phyloP scores from a whole-genome alignment of 2,888 invertebrate species.

The Noctua janthe region DNA sequence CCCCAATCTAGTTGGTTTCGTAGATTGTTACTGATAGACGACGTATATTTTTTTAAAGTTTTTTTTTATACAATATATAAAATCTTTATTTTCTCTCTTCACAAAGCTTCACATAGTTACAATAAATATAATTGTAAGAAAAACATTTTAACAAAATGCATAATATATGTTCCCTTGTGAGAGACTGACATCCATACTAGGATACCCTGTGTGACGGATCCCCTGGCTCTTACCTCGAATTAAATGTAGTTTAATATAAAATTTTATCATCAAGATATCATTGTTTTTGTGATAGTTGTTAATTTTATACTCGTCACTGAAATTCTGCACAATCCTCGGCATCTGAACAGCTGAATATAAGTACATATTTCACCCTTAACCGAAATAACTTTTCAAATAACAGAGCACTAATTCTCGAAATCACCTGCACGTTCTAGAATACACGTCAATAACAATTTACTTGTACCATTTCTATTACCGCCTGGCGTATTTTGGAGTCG shows the following conservation, averaged over 20 bases:
- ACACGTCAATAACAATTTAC: slow-evolving; percentile 80
- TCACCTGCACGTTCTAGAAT: slow-evolving; percentile 56
- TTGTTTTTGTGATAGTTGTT: too few relatives aligned
- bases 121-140: too few relatives aligned
- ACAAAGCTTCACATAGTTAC: too few relatives aligned
- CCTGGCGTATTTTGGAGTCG: slow-evolving; percentile 69
- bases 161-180: not conserved
- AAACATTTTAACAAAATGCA: too few relatives aligned
- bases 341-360: not conserved
- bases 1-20: not conserved
- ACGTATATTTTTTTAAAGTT: too few relatives aligned
- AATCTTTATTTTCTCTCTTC: too few relatives aligned
- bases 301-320: too few relatives aligned
- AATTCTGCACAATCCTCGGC: not conserved
- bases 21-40: not conserved
- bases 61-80: too few relatives aligned
- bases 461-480: slow-evolving; percentile 71
- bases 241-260: not conserved
- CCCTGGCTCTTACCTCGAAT: not conserved
- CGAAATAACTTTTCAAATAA: slow-evolving; percentile 48
- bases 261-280: too few relatives aligned
- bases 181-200: not conserved
- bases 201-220: not conserved
- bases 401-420: slow-evolving; percentile 52
- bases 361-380: slow-evolving; percentile 11